These are phyloP conservation scores for Macrotrachela quadricornifera DNA, from an alignment of 1,140 invertebrate species.

Conservation along the genomic window DNA sequence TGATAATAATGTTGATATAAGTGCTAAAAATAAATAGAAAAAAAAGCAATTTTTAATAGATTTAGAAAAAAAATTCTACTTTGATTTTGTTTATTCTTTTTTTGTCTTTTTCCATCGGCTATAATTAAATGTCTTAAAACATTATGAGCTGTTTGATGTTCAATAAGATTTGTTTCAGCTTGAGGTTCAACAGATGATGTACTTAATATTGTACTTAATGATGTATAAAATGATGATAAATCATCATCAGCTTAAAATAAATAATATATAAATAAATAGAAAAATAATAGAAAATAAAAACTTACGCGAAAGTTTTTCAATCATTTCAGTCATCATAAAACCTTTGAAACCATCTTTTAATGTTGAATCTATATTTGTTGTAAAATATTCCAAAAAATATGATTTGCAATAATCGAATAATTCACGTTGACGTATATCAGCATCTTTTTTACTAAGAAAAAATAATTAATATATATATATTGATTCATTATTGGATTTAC, in stretches of 20 bases:
- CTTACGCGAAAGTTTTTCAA: constrained; percentile 34
- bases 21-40: constrained; percentile 14
- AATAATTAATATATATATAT: no score
- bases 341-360: constrained; percentile 41
- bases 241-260: not conserved
- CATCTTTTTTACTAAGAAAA: constrained; percentile 48
- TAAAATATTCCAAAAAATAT: constrained; percentile 38
- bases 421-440: constrained; percentile 45
- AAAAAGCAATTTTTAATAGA: no score
- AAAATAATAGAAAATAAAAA: constrained; percentile 10
- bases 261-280: not conserved
- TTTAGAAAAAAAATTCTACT: no score
- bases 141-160: constrained; percentile 49
- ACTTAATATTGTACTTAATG: not conserved
- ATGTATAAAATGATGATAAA: not conserved
- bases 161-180: constrained; percentile 36
- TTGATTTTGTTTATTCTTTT: not conserved
- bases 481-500: no score
- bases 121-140: constrained; percentile 49
- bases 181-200: constrained; percentile 11
- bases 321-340: constrained; percentile 42
- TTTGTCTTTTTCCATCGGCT: constrained; percentile 32
- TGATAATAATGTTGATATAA: constrained; percentile 30
- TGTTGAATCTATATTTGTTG: constrained; percentile 40
- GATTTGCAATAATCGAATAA: constrained; percentile 41